Base-by-base conservation (phyloP, 2,888 invertebrate genomes). In the Prosapia bicincta region DNA sequence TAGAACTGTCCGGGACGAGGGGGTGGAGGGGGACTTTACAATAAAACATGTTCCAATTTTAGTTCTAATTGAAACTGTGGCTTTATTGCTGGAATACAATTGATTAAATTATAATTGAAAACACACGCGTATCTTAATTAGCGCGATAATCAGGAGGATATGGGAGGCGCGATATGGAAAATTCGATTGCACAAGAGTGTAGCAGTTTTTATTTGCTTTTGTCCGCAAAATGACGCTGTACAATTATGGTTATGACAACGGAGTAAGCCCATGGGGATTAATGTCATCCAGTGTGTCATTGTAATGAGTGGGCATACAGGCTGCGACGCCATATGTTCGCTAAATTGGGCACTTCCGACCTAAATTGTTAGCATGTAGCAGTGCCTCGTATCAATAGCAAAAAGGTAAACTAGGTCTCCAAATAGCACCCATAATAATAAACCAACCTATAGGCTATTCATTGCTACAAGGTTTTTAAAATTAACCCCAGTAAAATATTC, bases 101-200 rank as follows among this genome's bases (percentile, higher is more conserved):
- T 54, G 54, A 54, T 54, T 54, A 54, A 54, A 54, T 54, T 54
- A 54, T 54, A 54, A 54, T 54, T 54, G 54, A 54, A 54, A 54
- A 54, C 54, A 54, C 54, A 20, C 54, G 54, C 54, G 54, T 54
- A 54, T 54, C 54, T 54, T 54, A 54, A 54, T 54, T 54, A 54
- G 54, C n/a, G 20, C 54, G 54, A 54, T 54, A 54, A 54, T 54
- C 54, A 54, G 54, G 3, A 13, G n/a, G 54, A 54, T 54, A 54
- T 54, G n/a, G 54, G 54, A n/a, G 10, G 38, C 38, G 3, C 10
- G 38, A 38, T 38, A 38, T 38, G 38, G 20, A 20, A 54, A 54
- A 54, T 54, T 54, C 54, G 20, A 54, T 54, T 54, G 54, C 20
- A 54, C 20, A 20, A 54, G 54, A 54, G 54, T 38, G 13, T 38